These are phyloP conservation scores for Meiosimyza decipiens DNA, from an alignment of 2,888 invertebrate genomes.

Conservation along the genomic window DNA sequence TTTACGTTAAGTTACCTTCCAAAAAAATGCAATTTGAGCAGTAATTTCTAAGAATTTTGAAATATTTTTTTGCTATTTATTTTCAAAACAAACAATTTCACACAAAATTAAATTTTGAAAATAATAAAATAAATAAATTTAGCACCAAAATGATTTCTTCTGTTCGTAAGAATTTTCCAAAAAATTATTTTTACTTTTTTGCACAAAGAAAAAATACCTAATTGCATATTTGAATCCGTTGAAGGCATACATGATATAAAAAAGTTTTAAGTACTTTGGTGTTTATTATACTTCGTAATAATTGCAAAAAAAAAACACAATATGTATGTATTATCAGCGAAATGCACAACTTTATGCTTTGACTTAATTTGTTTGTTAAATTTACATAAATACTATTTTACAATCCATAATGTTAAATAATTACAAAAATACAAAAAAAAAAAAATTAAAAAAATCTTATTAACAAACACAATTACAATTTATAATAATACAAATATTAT, in stretches of 20 bases:
- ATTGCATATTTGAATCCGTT: no score
- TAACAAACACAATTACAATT: background rate
- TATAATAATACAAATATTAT: constrained; percentile 14
- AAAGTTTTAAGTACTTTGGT: constrained; percentile 27
- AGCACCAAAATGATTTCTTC: constrained; percentile 30
- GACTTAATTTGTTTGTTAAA: constrained; percentile 10
- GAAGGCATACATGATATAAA: background rate
- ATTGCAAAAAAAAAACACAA: background rate
- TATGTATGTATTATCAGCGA: constrained; percentile 2
- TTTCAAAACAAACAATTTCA: no score
- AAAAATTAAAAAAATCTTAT: no score
- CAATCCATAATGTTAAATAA: no score
- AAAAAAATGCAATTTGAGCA: no score
- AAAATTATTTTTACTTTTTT: background rate
- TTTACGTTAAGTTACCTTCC: no score
- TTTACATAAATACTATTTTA: constrained; percentile 15
- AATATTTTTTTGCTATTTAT: no score
- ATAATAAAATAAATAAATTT: constrained; percentile 14
- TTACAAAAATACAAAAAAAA: no score
- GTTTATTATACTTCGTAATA: constrained; percentile 20
- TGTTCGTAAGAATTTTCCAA: background rate
- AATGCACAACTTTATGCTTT: constrained; percentile 1
- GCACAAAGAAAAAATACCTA: background rate
- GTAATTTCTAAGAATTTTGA: no score
- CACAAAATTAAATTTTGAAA: background rate